Conservation (phyloP, 2,797 vertebrate genomes). For the Prunella strophiata region DNA sequence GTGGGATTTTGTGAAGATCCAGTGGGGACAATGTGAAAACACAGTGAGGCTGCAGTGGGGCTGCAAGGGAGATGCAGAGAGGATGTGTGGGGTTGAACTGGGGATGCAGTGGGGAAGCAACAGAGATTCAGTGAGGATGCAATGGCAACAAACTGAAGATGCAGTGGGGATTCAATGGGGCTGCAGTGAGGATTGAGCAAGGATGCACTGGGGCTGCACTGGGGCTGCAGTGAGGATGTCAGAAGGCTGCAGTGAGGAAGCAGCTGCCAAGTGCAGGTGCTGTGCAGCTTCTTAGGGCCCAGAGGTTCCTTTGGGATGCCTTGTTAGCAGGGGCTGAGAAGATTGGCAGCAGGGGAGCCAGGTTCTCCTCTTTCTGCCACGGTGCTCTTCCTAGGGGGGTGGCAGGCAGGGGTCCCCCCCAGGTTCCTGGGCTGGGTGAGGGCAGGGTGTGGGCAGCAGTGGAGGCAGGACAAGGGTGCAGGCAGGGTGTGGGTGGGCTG, state of each 20-base stretch:
- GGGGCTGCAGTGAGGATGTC: background rate
- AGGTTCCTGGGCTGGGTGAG: background rate
- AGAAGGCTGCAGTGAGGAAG: background rate
- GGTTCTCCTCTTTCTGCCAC: background rate
- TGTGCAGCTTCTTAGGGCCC: background rate
- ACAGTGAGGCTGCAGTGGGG: background rate
- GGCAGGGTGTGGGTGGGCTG: background rate
- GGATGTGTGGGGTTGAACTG: too few relatives aligned
- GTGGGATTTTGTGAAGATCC: too few relatives aligned
- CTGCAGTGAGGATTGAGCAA: fast-evolving
- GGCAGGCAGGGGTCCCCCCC: background rate
- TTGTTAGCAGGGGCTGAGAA: background rate
- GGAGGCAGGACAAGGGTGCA: background rate
- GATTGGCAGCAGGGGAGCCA: background rate
- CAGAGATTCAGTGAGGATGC: background rate
- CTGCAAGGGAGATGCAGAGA: background rate
- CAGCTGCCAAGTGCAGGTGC: background rate
- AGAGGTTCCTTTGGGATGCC: background rate
- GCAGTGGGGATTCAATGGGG: background rate
- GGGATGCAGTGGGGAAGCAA: background rate
- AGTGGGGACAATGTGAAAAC: background rate
- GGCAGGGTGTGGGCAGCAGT: background rate
- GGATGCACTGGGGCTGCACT: too few relatives aligned
- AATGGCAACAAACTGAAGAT: fast-evolving
- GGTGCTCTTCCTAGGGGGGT: background rate